Evolutionary conservation across 2,888 invertebrate species (phyloP).

Genomic region (Clivina fossor): DNA sequence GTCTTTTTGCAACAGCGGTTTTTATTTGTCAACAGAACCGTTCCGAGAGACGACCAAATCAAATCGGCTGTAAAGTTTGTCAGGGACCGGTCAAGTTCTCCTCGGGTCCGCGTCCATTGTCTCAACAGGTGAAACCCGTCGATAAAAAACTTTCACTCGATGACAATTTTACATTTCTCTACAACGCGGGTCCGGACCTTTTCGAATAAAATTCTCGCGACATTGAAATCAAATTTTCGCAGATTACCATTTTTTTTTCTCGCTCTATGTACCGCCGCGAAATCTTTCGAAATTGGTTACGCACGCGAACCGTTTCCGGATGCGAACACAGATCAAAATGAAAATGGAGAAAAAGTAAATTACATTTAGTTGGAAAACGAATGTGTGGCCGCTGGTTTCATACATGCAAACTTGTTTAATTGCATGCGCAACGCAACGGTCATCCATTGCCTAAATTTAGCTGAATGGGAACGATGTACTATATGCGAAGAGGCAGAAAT

Average conservation of each 20-base stretch:
- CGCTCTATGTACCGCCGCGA: constrained; percentile 7
- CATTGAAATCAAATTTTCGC: constrained; percentile 19
- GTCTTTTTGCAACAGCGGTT: constrained; percentile 18
- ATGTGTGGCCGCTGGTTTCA: neutral
- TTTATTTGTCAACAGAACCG: constrained; percentile 23
- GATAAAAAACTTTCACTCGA: constrained; percentile 14
- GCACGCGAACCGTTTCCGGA: neutral
- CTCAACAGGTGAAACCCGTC: constrained; percentile 26
- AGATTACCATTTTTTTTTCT: constrained; percentile 21
- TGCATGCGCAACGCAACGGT: too few relatives aligned
- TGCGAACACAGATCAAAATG: neutral
- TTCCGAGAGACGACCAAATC: constrained; percentile 21
- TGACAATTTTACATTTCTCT: neutral
- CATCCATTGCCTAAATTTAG: too few relatives aligned
- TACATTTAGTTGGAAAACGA: neutral
- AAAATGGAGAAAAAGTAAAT: too few relatives aligned
- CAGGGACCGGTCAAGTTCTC: constrained; percentile 9
- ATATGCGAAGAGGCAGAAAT: too few relatives aligned
- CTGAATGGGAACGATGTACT: too few relatives aligned
- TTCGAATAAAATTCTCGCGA: constrained; percentile 1
- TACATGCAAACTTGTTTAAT: too few relatives aligned
- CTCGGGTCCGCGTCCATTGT: constrained; percentile 11
- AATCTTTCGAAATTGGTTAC: constrained; percentile 7
- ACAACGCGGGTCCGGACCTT: constrained; percentile 1
- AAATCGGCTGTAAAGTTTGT: constrained; percentile 32